Conservation (phyloP, 2,797 vertebrate species). For the Microhierax caerulescens region DNA sequence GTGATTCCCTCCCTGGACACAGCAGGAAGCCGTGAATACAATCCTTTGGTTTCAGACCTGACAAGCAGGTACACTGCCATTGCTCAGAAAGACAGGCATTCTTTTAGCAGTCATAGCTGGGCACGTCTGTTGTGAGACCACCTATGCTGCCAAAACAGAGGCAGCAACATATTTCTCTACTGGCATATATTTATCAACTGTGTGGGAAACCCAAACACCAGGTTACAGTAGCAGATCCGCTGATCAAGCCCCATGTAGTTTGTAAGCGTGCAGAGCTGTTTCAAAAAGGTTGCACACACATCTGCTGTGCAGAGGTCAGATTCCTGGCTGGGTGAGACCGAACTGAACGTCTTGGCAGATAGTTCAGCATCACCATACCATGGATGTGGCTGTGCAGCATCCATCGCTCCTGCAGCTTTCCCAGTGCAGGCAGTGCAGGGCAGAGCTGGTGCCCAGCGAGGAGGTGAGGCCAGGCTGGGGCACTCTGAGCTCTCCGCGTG, state of each 20-base stretch:
- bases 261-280: neutral
- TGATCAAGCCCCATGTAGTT: neutral
- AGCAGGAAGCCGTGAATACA: neutral
- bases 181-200: rapidly evolving
- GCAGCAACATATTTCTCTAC: neutral
- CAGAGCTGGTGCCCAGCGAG: neutral
- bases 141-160: neutral
- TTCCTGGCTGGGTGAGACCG: neutral
- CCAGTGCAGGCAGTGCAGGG: rapidly evolving
- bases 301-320: rapidly evolving
- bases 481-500: rapidly evolving
- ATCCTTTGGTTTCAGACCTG: neutral
- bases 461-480: neutral
- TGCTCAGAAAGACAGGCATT: neutral
- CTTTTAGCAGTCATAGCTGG: neutral
- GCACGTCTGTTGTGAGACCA: neutral
- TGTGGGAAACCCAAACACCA: neutral
- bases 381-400: neutral
- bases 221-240: neutral
- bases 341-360: rapidly evolving
- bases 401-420: rapidly evolving
- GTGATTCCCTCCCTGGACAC: neutral
- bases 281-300: too few species aligned
- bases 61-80: neutral
- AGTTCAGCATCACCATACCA: rapidly evolving